Base-by-base conservation (phyloP, 2,113 vertebrate species). In the Rhinopomastus cyanomelas region DNA sequence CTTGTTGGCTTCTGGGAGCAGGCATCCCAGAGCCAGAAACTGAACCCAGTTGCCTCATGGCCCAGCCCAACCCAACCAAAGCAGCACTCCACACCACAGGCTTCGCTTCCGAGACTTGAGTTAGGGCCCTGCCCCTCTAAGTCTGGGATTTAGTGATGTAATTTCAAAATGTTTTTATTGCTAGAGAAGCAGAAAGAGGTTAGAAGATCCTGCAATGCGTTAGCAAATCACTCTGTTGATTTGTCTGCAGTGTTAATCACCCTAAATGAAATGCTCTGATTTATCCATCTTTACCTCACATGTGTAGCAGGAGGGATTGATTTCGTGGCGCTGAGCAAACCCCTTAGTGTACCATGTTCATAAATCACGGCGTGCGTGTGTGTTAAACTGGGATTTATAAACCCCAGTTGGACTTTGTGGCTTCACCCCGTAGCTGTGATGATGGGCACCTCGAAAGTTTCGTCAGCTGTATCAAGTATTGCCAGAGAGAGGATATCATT, bases 191-290 rank as follows among this genome's bases (percentile, higher is more conserved):
- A 81, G 65, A 68, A 80, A 59, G 72, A 83, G 52, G 81, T 83
- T 32, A 85, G 60, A 92, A 81, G 69, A 84, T 87, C 66, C 66
- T 86, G 37, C 55, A 85, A 14, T 8, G 7, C 69, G 37, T 69
- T 74, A 81, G 85, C 77, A 92, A 87, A 92, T 92, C 57, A 62
- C n/a, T 71, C 53, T 25, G 29, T 66, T 92, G 83, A 90, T 92
- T 90, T 94, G 86, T 87, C 27, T 87, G 56, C 59, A 26, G 21
- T 69, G 62, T 81, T 92, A 94, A 92, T 93, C 42, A 65, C 51
- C 37, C 61, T 60, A 60, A 87, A 81, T 62, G 52, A 90, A 94
- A 86, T 64, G 62, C 30, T 81, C 52, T 91, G 89, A 79, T 93
- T 93, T 79, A 91, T 90, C 66, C 69, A 51, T 64, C 66, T 90